Evolutionary conservation across 2,888 invertebrate species (phyloP).

Genomic region (Bombyx huttoni): DNA sequence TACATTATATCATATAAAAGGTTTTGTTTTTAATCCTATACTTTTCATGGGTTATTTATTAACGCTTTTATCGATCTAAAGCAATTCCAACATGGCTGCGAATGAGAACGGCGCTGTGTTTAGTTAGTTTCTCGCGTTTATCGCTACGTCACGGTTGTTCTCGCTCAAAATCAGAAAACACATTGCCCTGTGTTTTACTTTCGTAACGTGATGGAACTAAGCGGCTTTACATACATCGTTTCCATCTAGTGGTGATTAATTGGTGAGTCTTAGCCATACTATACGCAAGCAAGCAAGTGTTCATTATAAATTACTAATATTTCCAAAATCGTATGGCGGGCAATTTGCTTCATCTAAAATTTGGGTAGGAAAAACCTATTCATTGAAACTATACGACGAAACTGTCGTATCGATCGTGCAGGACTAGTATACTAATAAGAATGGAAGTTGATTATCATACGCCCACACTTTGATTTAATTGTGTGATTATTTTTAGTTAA

Average conservation of each 20-base stretch:
- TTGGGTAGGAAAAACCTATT: no score
- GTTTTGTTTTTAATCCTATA: no score
- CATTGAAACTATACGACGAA: background rate
- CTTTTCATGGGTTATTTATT: background rate
- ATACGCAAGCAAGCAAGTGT: no score
- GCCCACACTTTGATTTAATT: background rate
- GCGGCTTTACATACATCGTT: constrained; percentile 19
- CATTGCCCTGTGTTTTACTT: constrained; percentile 12
- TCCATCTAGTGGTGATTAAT: constrained; percentile 23
- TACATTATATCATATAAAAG: no score
- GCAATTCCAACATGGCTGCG: constrained; percentile 12
- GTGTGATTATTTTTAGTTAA: no score
- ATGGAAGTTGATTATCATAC: background rate
- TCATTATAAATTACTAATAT: no score
- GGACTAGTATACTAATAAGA: background rate
- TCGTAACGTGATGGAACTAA: constrained; percentile 31
- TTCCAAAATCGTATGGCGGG: no score
- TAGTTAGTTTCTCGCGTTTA: constrained; percentile 28
- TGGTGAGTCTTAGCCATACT: constrained; percentile 19
- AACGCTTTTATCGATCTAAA: constrained; percentile 14
- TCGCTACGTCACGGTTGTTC: constrained; percentile 12
- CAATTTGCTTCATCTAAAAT: no score
- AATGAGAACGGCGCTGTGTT: constrained; percentile 25
- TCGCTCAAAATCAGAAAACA: constrained; percentile 2
- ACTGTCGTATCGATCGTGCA: background rate